Conservation (phyloP, 2,113 vertebrate species). For the Toxostoma redivivum region DNA sequence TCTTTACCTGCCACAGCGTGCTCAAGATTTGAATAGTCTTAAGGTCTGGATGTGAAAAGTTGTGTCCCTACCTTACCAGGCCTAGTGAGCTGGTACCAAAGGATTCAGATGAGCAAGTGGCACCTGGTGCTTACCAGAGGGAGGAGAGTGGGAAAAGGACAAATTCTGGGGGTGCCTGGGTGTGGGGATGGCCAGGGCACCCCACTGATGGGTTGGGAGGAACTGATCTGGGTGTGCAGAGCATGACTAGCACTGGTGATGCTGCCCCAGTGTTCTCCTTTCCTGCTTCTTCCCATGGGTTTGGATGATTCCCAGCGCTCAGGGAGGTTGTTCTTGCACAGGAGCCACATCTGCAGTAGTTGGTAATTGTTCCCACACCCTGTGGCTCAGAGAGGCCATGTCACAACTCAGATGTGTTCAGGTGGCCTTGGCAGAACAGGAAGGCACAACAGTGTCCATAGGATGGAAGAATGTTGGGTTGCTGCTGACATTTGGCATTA, state of each 20-base stretch:
- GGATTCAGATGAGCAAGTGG: accelerated
- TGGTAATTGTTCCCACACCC: accelerated
- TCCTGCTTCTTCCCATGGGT: not conserved
- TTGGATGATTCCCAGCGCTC: not conserved
- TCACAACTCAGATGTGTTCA: not conserved
- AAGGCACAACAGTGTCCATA: not conserved
- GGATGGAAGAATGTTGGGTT: not conserved
- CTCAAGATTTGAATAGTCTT: no score
- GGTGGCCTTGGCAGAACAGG: not conserved
- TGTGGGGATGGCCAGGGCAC: not conserved
- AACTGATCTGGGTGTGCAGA: not conserved
- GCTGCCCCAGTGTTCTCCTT: accelerated
- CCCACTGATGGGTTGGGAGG: not conserved
- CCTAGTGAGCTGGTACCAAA: not conserved
- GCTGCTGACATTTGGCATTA: not conserved
- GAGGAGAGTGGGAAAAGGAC: not conserved
- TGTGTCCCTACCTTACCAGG: not conserved
- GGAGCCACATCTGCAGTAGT: accelerated
- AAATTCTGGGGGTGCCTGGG: not conserved
- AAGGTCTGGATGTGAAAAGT: not conserved
- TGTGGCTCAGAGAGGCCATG: not conserved
- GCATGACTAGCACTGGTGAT: not conserved
- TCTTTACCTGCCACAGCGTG: not conserved
- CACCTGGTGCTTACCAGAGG: not conserved
- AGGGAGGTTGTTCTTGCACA: not conserved